A percentile compares a stretch with the other conserved stretches of the same genome.
These are phyloP conservation scores for Popillia japonica DNA, from an alignment of 1,140 invertebrate genomes.

Conservation along the genomic window DNA sequence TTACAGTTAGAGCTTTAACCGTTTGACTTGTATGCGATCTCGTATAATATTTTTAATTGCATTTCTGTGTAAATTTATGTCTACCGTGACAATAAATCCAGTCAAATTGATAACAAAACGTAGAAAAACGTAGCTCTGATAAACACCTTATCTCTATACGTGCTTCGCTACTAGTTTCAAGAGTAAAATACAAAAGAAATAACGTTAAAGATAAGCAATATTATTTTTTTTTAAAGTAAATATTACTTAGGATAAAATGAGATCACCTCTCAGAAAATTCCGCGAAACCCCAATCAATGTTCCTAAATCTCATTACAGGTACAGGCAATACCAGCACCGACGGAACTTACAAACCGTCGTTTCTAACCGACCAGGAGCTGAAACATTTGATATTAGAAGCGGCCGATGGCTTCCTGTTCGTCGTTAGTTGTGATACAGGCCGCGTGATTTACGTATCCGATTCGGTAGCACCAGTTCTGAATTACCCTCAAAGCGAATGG, in stretches of 20 bases:
- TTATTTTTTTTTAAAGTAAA: no score
- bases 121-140: background rate
- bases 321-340: slow-evolving; percentile 94
- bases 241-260: no score
- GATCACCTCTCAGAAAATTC: no score
- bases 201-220: no score
- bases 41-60: no score
- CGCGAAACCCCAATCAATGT: no score
- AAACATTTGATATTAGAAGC: slow-evolving; percentile 99
- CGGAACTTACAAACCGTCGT: slow-evolving; percentile 97
- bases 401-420: slow-evolving; percentile 99
- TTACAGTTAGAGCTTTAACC: no score
- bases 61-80: no score
- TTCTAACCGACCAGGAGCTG: slow-evolving; percentile 98
- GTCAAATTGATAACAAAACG: background rate
- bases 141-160: background rate
- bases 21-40: no score
- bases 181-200: no score
- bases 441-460: slow-evolving; percentile 98
- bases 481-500: slow-evolving; percentile 96
- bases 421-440: slow-evolving; percentile 97
- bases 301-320: slow-evolving; percentile 67
- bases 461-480: slow-evolving; percentile 96
- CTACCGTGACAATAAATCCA: no score
- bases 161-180: background rate